Base-by-base conservation (phyloP, 1,140 invertebrate species). In the Drosophila albomicans region DNA sequence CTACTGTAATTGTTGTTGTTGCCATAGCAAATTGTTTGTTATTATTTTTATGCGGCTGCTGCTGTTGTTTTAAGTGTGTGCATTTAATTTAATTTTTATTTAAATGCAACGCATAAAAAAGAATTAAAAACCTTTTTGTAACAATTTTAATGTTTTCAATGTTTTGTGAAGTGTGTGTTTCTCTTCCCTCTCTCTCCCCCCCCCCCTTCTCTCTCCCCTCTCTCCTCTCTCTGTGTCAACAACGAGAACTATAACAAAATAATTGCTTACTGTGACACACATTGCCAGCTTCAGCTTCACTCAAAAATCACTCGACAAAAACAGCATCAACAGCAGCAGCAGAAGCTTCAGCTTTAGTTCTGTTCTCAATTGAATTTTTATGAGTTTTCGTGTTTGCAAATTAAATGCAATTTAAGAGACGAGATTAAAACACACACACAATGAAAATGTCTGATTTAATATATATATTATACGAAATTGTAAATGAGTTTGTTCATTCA, bases 71-170 rank as follows among this genome's bases (percentile, higher is more conserved):
- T 73, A 59, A 73, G 62, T 77, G 75, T 77, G 75, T 45, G 68
- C 57, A 59, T 85, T 85, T 85, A 85, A 84, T 84, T 84, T 85
- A 85, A 84, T 85, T 84, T 84, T 82, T 79, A 84, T 84, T 85
- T 85, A 85, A 84, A 81, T 81, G 78, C 78, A 85, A 69, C 72
- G 73, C 81, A 77, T 77, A 77, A 76, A 78, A 82, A 84, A 75
- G 25, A 56, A 15, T 56, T 56, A 57, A 72, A 72, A 72, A 66
- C 52, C 49, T 63, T 75, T 63, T 35, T 28, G 48, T 43, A 61
- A 68, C 65, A 56, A 65, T 63, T 64, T 15, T 51, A 5, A 41
- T 30, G 10, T 46, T 25, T 20, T 58, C 38, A 4, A 11, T 38
- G 8, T 58, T 6, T 10, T n/a, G 64, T 57, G 3, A 56, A n/a